A percentile compares a stretch with the other conserved stretches of the same genome.
phyloP scores from a whole-genome alignment of 2,113 vertebrate genomes.

The Rhinogobius similis region DNA sequence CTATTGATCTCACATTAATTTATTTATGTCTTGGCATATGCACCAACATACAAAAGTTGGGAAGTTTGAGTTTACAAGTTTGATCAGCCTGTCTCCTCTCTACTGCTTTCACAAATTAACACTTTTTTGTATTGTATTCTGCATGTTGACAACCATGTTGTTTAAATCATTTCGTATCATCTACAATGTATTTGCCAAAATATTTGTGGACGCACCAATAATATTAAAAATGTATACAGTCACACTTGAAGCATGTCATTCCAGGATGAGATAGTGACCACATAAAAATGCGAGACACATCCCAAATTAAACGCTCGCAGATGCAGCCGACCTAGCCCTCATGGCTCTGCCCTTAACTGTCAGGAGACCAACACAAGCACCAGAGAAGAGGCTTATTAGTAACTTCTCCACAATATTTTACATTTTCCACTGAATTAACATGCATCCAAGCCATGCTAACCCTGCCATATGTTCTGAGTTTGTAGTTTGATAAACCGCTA shows the following conservation, averaged over 20 bases:
- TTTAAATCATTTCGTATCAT: neutral
- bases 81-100: too few species aligned
- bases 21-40: neutral
- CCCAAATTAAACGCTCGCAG: conserved; percentile 8
- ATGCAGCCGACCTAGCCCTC: neutral
- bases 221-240: neutral
- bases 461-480: conserved; percentile 23
- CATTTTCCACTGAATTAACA: neutral
- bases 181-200: neutral
- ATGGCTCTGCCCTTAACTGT: neutral
- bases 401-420: neutral
- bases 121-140: too few species aligned
- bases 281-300: conserved; percentile 4
- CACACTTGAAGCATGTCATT: neutral
- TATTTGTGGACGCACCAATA: neutral
- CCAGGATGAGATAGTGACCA: neutral
- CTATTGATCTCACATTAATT: neutral
- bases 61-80: too few species aligned
- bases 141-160: neutral
- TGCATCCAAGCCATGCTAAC: neutral
- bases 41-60: too few species aligned
- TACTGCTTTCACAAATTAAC: too few species aligned
- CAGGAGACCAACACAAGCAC: neutral
- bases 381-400: neutral
- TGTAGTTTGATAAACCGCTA: neutral